Conservation (phyloP, 2,113 vertebrate genomes). For the Microtus montanus region DNA sequence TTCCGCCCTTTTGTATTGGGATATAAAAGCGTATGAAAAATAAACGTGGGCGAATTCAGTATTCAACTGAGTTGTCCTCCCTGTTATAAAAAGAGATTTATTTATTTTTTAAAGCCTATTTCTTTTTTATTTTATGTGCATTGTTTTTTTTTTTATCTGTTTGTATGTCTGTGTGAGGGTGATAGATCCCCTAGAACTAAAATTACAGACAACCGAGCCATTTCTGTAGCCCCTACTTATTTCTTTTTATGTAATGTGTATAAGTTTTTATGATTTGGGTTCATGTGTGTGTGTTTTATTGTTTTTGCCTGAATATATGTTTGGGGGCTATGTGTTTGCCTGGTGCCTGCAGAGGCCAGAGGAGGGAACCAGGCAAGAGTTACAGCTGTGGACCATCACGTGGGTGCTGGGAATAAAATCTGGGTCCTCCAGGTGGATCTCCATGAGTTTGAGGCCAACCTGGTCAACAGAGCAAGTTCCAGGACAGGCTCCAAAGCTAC, state of each 20-base stretch:
- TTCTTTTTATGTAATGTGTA: background rate
- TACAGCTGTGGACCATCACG: background rate
- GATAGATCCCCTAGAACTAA: background rate
- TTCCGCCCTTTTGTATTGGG: no score
- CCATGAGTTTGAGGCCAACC: no score
- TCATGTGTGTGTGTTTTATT: background rate
- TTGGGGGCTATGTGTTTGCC: background rate
- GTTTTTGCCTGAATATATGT: background rate
- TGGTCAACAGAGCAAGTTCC: no score
- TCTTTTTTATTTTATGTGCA: background rate
- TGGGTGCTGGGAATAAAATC: background rate
- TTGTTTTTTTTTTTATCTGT: background rate
- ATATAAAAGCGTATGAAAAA: no score
- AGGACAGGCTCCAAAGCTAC: no score
- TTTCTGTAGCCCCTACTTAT: background rate
- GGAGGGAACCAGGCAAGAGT: background rate
- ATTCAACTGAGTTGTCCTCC: no score
- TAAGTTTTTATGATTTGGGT: no score
- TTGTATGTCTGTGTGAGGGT: background rate
- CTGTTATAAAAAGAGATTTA: no score
- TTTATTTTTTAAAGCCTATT: no score
- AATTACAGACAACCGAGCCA: background rate
- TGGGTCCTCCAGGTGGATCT: background rate
- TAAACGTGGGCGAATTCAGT: no score
- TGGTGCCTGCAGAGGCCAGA: background rate